Conservation (phyloP, 2,113 vertebrate species). For the Varanus salvator region DNA sequence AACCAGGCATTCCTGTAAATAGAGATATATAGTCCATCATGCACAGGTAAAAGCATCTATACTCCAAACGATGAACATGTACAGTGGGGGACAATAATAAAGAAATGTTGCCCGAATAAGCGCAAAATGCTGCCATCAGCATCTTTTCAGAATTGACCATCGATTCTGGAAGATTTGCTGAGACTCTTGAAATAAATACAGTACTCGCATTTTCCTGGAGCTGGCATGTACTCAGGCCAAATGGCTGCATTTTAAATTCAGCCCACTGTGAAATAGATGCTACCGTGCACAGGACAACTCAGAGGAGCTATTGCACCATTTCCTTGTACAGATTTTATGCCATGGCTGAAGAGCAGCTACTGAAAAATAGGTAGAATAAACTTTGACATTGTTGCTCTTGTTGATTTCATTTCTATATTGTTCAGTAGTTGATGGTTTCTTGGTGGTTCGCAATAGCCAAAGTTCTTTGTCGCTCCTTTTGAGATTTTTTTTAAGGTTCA, state of each 20-base stretch:
- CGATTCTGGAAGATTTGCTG: slow-evolving; percentile 20
- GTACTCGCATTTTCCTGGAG: neutral
- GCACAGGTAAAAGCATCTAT: neutral
- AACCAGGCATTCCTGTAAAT: neutral
- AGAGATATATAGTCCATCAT: neutral
- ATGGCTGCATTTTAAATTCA: slow-evolving; percentile 2
- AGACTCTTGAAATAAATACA: slow-evolving; percentile 8
- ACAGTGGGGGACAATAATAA: slow-evolving; percentile 1
- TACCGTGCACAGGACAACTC: neutral
- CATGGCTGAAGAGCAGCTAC: slow-evolving; percentile 42
- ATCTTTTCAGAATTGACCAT: slow-evolving; percentile 20
- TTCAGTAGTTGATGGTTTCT: too few species aligned
- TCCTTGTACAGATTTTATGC: slow-evolving; percentile 40
- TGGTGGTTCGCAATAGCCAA: too few species aligned
- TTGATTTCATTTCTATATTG: too few species aligned
- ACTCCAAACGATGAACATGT: neutral
- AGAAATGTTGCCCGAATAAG: slow-evolving; percentile 14
- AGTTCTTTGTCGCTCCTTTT: too few species aligned
- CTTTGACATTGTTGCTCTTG: neutral
- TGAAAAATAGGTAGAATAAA: neutral
- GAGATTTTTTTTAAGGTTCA: neutral
- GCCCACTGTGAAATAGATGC: neutral
- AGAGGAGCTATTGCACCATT: slow-evolving; percentile 40
- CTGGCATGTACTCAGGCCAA: neutral
- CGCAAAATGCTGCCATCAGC: slow-evolving; percentile 1